phyloP scores from a whole-genome alignment of 2,113 vertebrate genomes.

The Raja brachyura region DNA sequence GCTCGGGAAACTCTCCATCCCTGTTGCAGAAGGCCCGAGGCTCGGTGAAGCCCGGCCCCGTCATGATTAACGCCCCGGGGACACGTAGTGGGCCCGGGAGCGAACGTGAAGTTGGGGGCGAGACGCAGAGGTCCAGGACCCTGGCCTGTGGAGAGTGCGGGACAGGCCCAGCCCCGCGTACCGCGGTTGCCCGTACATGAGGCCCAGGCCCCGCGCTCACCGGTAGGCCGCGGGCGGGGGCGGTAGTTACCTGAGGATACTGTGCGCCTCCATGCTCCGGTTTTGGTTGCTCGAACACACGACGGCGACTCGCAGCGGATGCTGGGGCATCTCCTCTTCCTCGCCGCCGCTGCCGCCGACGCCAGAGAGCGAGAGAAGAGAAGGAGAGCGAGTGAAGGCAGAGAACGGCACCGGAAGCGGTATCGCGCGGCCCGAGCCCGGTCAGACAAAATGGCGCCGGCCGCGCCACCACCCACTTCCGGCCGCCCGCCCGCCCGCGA shows the following conservation, averaged over 20 bases:
- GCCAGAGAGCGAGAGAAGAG: background rate
- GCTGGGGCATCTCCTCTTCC: conserved; percentile 68
- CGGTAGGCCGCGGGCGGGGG: background rate
- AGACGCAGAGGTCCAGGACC: no score
- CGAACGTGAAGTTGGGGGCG: no score
- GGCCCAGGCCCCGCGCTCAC: background rate
- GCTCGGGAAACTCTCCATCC: no score
- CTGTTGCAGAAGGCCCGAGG: no score
- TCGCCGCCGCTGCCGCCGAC: conserved; percentile 10
- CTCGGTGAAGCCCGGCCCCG: no score
- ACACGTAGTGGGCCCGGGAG: no score
- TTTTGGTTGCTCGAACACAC: conserved; percentile 98
- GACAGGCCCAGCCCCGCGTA: no score
- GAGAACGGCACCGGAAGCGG: conserved; percentile 35
- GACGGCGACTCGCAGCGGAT: conserved; percentile 83
- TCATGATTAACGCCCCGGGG: no score
- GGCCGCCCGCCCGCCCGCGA: background rate
- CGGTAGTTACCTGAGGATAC: conserved; percentile 88
- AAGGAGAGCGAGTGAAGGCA: conserved; percentile 18
- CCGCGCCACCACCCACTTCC: background rate
- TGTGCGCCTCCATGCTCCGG: conserved; percentile 98
- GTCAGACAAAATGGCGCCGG: background rate
- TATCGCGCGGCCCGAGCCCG: background rate
- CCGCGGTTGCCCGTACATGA: no score
- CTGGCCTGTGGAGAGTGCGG: no score